Percentiles rank a stretch among this genome's conserved stretches.
phyloP scores from a whole-genome alignment of 2,113 vertebrate species.

The Sylvilagus bachmani region DNA sequence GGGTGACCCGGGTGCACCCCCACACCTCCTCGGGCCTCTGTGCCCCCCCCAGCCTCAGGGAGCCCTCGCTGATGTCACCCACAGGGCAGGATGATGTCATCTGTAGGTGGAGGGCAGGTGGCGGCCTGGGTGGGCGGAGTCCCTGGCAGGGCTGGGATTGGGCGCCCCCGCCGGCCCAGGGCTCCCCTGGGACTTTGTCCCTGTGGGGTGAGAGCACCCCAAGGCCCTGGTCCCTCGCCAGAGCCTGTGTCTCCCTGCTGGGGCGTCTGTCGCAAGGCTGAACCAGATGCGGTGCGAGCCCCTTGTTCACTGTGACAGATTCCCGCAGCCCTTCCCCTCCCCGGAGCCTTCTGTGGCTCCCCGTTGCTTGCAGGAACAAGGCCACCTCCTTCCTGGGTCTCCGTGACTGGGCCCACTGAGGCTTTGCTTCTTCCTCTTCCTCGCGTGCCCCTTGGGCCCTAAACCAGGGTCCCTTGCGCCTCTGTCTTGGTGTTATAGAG shows the following conservation, averaged over 20 bases:
- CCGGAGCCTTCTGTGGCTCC: not conserved
- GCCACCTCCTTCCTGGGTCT: not conserved
- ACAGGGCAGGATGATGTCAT: accelerated
- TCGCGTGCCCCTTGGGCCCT: not conserved
- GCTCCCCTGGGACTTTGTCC: not conserved
- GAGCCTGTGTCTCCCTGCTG: not conserved
- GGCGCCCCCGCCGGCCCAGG: not conserved
- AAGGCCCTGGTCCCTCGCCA: not conserved
- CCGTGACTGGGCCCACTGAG: not conserved
- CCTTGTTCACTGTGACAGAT: not conserved
- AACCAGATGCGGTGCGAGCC: not conserved
- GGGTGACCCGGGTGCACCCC: accelerated
- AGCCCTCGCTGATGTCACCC: not conserved
- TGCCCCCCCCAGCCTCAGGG: not conserved
- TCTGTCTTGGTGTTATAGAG: not conserved
- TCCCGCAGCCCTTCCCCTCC: not conserved
- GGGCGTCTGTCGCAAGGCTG: not conserved
- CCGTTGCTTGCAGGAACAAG: not conserved
- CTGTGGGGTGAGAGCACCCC: not conserved
- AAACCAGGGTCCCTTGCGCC: not conserved
- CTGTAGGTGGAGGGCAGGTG: accelerated
- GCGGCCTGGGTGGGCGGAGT: not conserved
- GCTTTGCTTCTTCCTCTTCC: not conserved
- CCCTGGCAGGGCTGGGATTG: not conserved
- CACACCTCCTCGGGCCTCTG: not conserved